These are phyloP conservation scores for Semotilus atromaculatus DNA, from an alignment of 2,797 vertebrate species.

Conservation along the genomic window DNA sequence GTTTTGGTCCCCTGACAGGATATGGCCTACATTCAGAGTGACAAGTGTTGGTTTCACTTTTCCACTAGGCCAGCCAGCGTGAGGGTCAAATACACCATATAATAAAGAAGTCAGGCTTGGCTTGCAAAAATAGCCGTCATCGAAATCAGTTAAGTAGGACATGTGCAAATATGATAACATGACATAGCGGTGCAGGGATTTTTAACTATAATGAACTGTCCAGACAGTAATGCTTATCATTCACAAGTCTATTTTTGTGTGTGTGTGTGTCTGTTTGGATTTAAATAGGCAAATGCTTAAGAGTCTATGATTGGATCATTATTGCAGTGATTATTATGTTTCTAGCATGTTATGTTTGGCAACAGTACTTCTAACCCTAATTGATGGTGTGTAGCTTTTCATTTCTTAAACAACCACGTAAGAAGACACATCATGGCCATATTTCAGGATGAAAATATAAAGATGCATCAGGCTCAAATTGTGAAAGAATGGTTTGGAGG, in stretches of 20 bases:
- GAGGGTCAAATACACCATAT: conserved; percentile 42
- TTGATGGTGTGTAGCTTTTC: too few species aligned
- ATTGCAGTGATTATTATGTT: too few species aligned
- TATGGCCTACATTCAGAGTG: conserved; percentile 59
- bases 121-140: conserved; percentile 27
- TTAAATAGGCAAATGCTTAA: too few species aligned
- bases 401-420: too few species aligned
- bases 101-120: conserved; percentile 10
- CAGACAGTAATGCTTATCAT: not conserved
- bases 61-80: conserved; percentile 52
- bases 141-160: not conserved
- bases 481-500: too few species aligned
- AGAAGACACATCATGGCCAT: too few species aligned
- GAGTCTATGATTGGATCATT: too few species aligned
- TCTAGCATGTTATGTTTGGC: too few species aligned
- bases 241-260: not conserved
- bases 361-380: too few species aligned
- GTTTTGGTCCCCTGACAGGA: conserved; percentile 59
- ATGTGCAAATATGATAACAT: conserved; percentile 27
- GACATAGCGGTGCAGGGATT: not conserved
- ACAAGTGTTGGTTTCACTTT: conserved; percentile 61
- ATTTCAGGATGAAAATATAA: too few species aligned
- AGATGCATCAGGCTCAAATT: not conserved
- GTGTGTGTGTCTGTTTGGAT: not conserved
- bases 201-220: not conserved